phyloP scores from a whole-genome alignment of 92 coral and sea anemone genomes.

The Desmophyllum pertusum region DNA sequence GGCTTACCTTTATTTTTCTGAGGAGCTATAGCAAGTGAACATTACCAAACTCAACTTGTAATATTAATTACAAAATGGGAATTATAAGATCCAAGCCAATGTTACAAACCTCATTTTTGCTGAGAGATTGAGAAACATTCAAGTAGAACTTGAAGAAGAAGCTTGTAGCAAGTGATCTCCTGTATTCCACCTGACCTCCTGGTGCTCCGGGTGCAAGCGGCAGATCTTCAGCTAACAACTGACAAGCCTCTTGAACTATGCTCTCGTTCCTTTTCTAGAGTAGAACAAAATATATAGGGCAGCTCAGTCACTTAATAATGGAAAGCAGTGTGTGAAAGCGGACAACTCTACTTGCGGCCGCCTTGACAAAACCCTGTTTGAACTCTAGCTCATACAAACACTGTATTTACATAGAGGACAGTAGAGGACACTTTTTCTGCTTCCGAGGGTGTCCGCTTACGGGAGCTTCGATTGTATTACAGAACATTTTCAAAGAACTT shows the following conservation, averaged over 20 bases:
- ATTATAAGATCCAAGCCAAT: neutral
- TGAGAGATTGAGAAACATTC: conserved; percentile 69
- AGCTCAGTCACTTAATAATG: neutral
- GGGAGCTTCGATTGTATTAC: too few relatives aligned
- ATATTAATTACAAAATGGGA: neutral
- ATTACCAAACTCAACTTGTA: too few relatives aligned
- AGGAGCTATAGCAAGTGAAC: neutral
- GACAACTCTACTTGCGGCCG: too few relatives aligned
- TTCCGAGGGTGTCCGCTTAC: too few relatives aligned
- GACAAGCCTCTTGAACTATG: conserved; percentile 68
- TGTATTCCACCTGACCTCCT: conserved; percentile 89
- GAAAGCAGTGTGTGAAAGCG: too few relatives aligned
- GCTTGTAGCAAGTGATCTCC: conserved; percentile 82
- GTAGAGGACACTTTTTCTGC: too few relatives aligned
- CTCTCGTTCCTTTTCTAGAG: conserved; percentile 74
- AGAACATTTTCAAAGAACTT: too few relatives aligned
- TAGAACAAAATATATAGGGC: neutral
- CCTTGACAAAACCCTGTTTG: too few relatives aligned
- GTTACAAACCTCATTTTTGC: conserved; percentile 44
- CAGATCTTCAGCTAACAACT: conserved; percentile 70
- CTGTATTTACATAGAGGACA: too few relatives aligned
- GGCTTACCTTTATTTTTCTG: neutral
- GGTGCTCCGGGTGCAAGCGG: conserved; percentile 81
- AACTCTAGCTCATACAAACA: too few relatives aligned
- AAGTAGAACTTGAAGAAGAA: conserved; percentile 92